Base-by-base conservation (phyloP, 2,113 vertebrate genomes). In the Nothobranchius kuhntae region DNA sequence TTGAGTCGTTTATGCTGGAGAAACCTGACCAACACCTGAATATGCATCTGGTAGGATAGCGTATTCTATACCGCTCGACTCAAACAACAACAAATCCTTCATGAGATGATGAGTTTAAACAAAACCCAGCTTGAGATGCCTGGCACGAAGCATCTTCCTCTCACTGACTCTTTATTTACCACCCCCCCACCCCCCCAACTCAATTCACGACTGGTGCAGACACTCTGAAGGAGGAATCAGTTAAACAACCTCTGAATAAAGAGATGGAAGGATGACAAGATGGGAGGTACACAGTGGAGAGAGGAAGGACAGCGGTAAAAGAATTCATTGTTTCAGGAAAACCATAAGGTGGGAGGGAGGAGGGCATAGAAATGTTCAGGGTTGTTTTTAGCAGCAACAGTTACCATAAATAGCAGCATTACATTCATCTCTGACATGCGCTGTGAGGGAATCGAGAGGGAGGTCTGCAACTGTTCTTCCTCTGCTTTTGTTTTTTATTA, bases 361-460 rank as follows among this genome's bases (percentile, higher is more conserved):
- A 67, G 56, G 63, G 63, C 57, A 79, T 61, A 68, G 53, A 71
- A 63, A 42, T 24, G 69, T 69, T 66, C 36, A 30, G 30, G 30
- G 24, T 68, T 45, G 67, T 63, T 77, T 42, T 36, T 72, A 84
- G 70, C 68, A 42, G 84, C 83, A 87, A 89, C 87, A 75, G 82
- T 70, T 77, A 53, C 90, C 92, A 93, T 88, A 92, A 88, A 92
- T 93, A 93, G 90, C 86, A 42, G 14, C 71, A 63, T 90, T 85
- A 80, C 78, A 84, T 83, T 77, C 72, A 76, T 65, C 73, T 67
- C 77, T 48, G 87, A 85, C 91, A 89, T 90, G 88, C 81, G 74
- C 84, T n/a, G 24, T 73, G 71, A 35, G 50, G 51, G 60, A 60
- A 58, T 68, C 1, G 62, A 6, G 3, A 67, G 67, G 61, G 69